Conservation (phyloP, 2,113 vertebrate species). For the Perccottus glenii region DNA sequence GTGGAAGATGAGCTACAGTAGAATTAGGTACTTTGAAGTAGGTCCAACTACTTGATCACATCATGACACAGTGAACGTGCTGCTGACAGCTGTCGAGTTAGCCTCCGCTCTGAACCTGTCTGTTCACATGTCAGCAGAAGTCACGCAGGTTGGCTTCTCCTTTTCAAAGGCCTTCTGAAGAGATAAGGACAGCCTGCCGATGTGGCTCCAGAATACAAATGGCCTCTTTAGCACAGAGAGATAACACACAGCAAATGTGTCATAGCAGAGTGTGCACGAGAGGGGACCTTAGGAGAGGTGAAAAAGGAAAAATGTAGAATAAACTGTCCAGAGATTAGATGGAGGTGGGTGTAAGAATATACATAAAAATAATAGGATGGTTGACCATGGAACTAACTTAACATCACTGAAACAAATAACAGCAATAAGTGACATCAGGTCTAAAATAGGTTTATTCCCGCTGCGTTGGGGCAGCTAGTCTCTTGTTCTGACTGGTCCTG, state of each 20-base stretch:
- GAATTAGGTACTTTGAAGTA: slow-evolving; percentile 7
- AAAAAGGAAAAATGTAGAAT: no score
- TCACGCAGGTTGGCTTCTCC: slow-evolving; percentile 47
- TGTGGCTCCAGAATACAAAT: slow-evolving; percentile 67
- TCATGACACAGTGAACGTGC: slow-evolving; percentile 22
- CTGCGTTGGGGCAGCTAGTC: no score
- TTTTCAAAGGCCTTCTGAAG: slow-evolving; percentile 53
- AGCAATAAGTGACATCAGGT: no score
- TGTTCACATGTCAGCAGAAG: slow-evolving; percentile 43
- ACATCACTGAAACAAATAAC: no score
- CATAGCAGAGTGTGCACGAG: background rate
- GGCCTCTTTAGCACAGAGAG: slow-evolving; percentile 60
- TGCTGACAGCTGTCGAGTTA: slow-evolving; percentile 31
- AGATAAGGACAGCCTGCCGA: slow-evolving; percentile 60
- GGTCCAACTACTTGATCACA: slow-evolving; percentile 23
- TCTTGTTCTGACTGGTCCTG: no score
- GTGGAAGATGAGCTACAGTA: background rate
- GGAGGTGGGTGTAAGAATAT: no score
- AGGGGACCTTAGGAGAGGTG: no score
- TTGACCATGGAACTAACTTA: no score
- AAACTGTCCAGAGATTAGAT: no score
- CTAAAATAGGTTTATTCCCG: no score
- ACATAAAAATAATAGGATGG: no score
- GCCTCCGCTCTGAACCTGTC: slow-evolving; percentile 38
- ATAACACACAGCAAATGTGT: slow-evolving; percentile 41